A percentile compares a stretch with the other conserved stretches of the same genome.
phyloP scores from a whole-genome alignment of 2,797 vertebrate species.

The Microctenopoma stevenorrisi region DNA sequence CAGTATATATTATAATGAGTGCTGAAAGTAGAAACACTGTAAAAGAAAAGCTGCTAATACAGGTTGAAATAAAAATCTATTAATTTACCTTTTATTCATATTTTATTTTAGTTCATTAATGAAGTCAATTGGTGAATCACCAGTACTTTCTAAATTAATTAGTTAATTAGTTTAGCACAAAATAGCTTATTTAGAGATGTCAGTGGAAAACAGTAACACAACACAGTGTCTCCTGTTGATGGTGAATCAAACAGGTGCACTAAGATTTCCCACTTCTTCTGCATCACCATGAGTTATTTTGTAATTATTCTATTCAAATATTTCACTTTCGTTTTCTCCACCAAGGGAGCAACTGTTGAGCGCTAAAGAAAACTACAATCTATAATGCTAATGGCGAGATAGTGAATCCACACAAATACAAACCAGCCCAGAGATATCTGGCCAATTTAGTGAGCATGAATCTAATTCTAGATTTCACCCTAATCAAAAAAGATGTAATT shows the following conservation, averaged over 20 bases:
- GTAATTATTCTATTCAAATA: conserved; percentile 2
- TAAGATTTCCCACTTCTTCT: background rate
- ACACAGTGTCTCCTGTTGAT: conserved; percentile 53
- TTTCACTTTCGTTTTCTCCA: conserved; percentile 17
- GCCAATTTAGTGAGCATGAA: conserved; percentile 73
- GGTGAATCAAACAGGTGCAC: conserved; percentile 69
- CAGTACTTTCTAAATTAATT: no score
- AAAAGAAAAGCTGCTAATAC: no score
- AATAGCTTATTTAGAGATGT: no score
- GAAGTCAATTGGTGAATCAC: no score
- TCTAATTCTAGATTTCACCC: conserved; percentile 83
- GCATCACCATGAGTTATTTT: background rate
- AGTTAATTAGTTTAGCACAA: no score
- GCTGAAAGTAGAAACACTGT: no score
- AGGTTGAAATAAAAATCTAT: no score
- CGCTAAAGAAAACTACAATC: conserved; percentile 24
- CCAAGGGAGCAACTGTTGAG: conserved; percentile 7
- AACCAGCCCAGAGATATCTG: conserved; percentile 61
- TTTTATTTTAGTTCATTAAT: no score
- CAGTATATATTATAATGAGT: no score
- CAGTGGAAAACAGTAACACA: no score
- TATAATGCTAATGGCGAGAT: conserved; percentile 33
- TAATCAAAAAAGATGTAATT: conserved; percentile 84
- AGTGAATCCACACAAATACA: conserved; percentile 62
- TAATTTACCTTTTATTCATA: no score